Conservation (phyloP, 35 echinoderm and acorn worm genomes). For the Stichopus chloronotus region DNA sequence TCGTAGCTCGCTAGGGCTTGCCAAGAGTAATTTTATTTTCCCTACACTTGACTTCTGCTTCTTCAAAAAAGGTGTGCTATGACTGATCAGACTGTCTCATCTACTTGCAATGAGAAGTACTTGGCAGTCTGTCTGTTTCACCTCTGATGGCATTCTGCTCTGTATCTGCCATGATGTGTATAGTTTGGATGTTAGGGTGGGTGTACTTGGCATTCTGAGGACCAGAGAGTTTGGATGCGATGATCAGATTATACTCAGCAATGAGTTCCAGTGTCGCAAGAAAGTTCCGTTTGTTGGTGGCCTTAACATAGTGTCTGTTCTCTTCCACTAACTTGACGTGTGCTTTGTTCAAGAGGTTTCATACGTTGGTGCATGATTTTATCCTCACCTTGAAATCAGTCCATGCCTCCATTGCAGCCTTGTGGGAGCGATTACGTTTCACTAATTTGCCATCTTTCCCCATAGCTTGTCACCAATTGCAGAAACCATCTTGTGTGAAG, state of each 20-base stretch:
- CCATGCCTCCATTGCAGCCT: conserved; percentile 53
- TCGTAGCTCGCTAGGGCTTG: conserved; percentile 20
- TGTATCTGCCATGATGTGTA: conserved; percentile 17
- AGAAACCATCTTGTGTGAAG: conserved; percentile 38
- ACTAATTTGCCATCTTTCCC: conserved; percentile 38
- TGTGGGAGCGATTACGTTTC: conserved; percentile 37
- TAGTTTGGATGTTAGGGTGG: conserved; percentile 20
- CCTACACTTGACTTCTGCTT: conserved; percentile 22
- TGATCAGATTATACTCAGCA: conserved; percentile 14
- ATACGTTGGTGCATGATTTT: conserved; percentile 14
- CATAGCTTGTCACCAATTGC: conserved; percentile 33
- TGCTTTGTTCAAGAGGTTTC: conserved; percentile 29
- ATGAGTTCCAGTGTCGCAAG: background rate
- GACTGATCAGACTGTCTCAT: conserved; percentile 28
- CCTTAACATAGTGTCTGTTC: conserved; percentile 40
- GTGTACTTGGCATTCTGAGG: conserved; percentile 40
- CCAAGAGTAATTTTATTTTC: conserved; percentile 34
- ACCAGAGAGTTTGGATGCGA: conserved; percentile 25
- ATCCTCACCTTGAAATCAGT: conserved; percentile 14
- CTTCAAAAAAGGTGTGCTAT: conserved; percentile 34
- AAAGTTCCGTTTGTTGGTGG: conserved; percentile 13
- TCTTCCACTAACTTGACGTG: conserved; percentile 17
- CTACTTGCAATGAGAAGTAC: conserved; percentile 45
- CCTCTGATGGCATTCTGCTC: conserved; percentile 34
- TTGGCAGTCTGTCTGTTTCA: conserved; percentile 33